Base-by-base conservation (phyloP, 2,113 vertebrate species). In the Salvelinus namaycush region DNA sequence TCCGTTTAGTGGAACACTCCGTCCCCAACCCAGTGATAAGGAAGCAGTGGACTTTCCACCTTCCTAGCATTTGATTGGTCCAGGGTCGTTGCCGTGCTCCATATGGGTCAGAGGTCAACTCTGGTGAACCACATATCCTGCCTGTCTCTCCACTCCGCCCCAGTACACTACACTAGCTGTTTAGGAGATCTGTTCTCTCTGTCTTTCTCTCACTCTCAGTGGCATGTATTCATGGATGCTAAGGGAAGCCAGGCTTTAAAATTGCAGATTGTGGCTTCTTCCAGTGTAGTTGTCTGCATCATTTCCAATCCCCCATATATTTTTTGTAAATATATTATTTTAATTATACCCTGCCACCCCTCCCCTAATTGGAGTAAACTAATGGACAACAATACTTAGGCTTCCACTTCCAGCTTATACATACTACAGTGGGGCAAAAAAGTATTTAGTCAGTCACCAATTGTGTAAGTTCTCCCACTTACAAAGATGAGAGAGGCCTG, bases 1-100 rank as follows among this genome's bases (percentile, higher is more conserved):
- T 83, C 78, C 74, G 79, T 90, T 84, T 81, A 51, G 51, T 62
- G 76, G 73, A 80, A 84, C 81, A 76, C 72, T 24, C 72, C 1
- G 65, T 85, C 78, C 86, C 85, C 16, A 18, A 68, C 75, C 74
- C 68, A 70, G 69, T 70, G 84, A 87, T 88, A 83, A 91, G 80
- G 86, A 89, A 82, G 80, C 11, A 8, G 69, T 34, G 70, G 60
- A 85, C 87, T 87, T 90, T 85, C 87, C 86, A 73, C 51, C 81
- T 82, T 83, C 80, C 65, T 72, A 72, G 69, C 1, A 4, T 77
- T 69, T 70, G 79, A 65, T 73, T 82, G 78, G 76, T 79, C 76
- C 49, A 62, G 76, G 68, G 60, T 78, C 54, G 72, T 74, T 49
- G 76, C 66, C 49, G 26, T 20, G 67, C 73, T 49, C 74, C 83